Conservation (phyloP, 2,888 invertebrate species). For the Steinernema hermaphroditum region DNA sequence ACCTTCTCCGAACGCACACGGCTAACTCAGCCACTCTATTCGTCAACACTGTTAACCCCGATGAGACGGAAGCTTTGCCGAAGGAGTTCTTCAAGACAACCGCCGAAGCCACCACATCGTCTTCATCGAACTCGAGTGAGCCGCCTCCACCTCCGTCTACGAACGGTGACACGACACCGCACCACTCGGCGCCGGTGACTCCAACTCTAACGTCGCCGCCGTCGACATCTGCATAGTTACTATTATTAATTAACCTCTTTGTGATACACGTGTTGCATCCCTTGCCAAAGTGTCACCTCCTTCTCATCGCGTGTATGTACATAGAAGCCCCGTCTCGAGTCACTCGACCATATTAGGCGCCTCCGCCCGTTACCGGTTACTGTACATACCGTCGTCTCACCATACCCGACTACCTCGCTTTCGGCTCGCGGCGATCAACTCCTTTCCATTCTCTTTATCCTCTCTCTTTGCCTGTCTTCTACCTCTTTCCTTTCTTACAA, state of each 20-base stretch:
- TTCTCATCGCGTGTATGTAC: conserved; percentile 16
- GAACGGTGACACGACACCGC: conserved; percentile 11
- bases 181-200: conserved; percentile 5
- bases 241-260: neutral
- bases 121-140: neutral
- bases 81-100: conserved; percentile 58
- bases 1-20: conserved; percentile 52
- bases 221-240: neutral
- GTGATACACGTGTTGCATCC: neutral
- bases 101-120: neutral
- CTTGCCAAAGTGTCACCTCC: conserved; percentile 23
- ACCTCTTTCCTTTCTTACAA: neutral
- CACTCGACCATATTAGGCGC: neutral
- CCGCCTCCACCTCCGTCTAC: neutral
- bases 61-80: conserved; percentile 56
- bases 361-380: neutral
- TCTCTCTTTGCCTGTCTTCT: neutral
- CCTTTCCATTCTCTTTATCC: neutral
- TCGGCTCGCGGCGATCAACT: conserved; percentile 18
- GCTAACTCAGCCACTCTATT: conserved; percentile 54
- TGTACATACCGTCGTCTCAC: conserved; percentile 23
- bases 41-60: conserved; percentile 55
- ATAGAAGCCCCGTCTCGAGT: neutral
- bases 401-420: conserved; percentile 26
- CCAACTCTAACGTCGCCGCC: conserved; percentile 7